Conservation (phyloP, 2,888 invertebrate species). For the Nematopogon swammerdamellus region DNA sequence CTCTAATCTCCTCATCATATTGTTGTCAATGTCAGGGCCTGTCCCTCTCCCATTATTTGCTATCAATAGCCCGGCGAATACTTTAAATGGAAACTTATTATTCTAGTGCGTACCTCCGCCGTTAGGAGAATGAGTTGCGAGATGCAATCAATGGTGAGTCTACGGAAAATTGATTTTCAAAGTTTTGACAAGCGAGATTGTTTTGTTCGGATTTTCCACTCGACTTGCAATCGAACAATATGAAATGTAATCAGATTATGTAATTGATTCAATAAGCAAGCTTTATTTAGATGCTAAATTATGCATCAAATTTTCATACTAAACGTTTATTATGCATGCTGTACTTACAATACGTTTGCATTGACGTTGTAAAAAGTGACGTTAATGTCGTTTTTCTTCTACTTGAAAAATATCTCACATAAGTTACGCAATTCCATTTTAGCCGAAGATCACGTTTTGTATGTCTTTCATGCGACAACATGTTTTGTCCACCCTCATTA, state of each 20-base stretch:
- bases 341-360: too few species aligned
- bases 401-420: too few species aligned
- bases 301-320: too few species aligned
- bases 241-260: not conserved
- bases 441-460: not conserved
- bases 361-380: too few species aligned
- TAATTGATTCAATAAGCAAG: too few species aligned
- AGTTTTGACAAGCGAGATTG: not conserved
- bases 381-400: too few species aligned
- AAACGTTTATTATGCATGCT: too few species aligned
- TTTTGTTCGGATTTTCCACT: not conserved
- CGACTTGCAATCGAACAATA: not conserved
- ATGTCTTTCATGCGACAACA: not conserved
- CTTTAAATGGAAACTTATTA: slow-evolving; percentile 26
- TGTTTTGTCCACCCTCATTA: not conserved
- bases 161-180: not conserved
- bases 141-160: slow-evolving; percentile 1
- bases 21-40: slow-evolving; percentile 15
- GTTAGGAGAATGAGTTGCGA: slow-evolving; percentile 1
- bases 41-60: slow-evolving; percentile 11
- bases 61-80: slow-evolving; percentile 14
- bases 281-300: too few species aligned
- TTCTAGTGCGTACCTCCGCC: slow-evolving; percentile 9
- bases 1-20: slow-evolving; percentile 8
- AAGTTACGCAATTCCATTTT: not conserved